Conservation (phyloP, 2,888 invertebrate genomes). For the Mesodorylaimus sp. region DNA sequence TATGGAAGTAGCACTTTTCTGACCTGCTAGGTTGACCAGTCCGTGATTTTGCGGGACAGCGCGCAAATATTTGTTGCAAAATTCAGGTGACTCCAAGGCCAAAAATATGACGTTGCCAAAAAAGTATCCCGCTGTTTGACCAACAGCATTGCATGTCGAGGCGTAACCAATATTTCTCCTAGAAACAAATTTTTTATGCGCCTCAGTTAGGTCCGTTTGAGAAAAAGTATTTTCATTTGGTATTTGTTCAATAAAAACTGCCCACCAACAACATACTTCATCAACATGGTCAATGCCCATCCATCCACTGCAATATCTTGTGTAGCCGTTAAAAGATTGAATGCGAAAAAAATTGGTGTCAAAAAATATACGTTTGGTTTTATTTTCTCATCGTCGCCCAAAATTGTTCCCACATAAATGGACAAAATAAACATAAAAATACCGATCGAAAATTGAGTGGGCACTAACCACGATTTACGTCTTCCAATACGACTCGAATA, state of each 20-base stretch:
- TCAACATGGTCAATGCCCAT: slow-evolving; percentile 96
- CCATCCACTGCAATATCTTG: slow-evolving; percentile 99
- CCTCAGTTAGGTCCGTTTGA: no score
- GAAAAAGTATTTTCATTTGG: no score
- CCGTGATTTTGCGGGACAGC: slow-evolving; percentile 50
- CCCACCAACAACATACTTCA: slow-evolving; percentile 43
- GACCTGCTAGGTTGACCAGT: slow-evolving; percentile 38
- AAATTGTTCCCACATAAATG: slow-evolving; percentile 28
- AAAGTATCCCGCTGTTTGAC: slow-evolving; percentile 92
- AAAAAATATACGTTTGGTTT: slow-evolving; percentile 51
- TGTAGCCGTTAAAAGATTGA: slow-evolving; percentile 91
- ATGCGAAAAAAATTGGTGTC: slow-evolving; percentile 64
- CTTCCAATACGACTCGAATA: slow-evolving; percentile 58
- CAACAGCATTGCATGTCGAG: slow-evolving; percentile 93
- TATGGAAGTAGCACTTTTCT: no score
- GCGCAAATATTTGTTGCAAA: slow-evolving; percentile 80
- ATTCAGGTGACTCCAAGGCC: slow-evolving; percentile 80
- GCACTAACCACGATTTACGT: slow-evolving; percentile 71
- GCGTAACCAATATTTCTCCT: slow-evolving; percentile 89
- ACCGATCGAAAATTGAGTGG: slow-evolving; percentile 61
- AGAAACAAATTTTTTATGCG: slow-evolving; percentile 29
- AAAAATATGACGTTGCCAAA: slow-evolving; percentile 88
- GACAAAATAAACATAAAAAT: slow-evolving; percentile 73
- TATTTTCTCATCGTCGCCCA: slow-evolving; percentile 18
- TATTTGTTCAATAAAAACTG: no score